Evolutionary conservation across 2,113 vertebrate genomes (phyloP), one percentile per base, ranked within the genome.

Genomic region (Struthidea cinerea): DNA sequence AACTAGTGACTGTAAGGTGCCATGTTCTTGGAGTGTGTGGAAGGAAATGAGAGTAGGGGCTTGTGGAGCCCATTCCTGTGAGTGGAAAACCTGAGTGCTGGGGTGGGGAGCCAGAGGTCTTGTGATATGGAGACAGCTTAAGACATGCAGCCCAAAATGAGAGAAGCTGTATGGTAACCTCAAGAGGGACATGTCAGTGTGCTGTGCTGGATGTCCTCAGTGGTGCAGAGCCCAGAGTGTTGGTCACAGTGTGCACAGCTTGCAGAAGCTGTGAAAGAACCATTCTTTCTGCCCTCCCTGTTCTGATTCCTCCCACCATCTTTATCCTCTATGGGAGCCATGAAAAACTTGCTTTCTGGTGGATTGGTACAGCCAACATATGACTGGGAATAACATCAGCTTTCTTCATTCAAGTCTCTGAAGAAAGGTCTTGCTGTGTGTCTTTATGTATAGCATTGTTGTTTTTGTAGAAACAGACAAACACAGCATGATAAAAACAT

Each of bases 381-480:
- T 50, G 46, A 20, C 63, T 91, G 71, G 47, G 74, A 91, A 42
- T 46, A 65, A 61, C 3, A 10, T 49, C 24, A 42, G 46, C 37
- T 63, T 84, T 79, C 65, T 76, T 52, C 20, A 11, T 73, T 75
- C 18, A 20, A 21, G 57, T 47, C 17, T 86, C 84, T 91, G 77
- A 87, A 61, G 87, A 91, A 71, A 76, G 67, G 42, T 89, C 74
- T 91, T 89, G 65, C 87, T 65, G 77, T 61, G 21, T 60, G 7
- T 94, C 53, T 69, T 85, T 73, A 41, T 83, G 42, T 83, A 28
- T 26, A 80, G 55, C 67, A 65, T 42, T 79, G 47, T 63, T 92
- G 84, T 22, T 89, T 90, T 94, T 87, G 68, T 86, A 90, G 84
- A 65, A 89, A 55, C 57, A 87, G 84, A 26, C 44, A 61, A 91